phyloP scores from a whole-genome alignment of 2,113 vertebrate species.

The Ciconia boyciana region DNA sequence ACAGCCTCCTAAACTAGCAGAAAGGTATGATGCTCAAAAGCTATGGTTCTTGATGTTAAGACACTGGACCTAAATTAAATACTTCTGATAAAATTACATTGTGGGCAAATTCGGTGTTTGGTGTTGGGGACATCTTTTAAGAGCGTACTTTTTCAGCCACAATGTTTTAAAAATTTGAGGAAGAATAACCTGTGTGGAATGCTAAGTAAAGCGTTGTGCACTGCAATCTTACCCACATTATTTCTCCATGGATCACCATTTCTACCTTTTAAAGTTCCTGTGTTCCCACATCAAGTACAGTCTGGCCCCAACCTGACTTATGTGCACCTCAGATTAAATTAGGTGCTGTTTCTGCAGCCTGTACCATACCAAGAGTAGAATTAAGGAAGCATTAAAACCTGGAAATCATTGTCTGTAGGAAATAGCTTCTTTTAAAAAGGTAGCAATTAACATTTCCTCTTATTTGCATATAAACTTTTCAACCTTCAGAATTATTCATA shows the following conservation, averaged over 20 bases:
- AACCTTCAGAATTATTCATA: conserved; percentile 29
- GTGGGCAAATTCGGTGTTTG: not conserved
- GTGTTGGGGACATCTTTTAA: not conserved
- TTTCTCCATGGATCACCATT: not conserved
- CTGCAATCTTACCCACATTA: fast-evolving
- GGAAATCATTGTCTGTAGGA: conserved; percentile 8
- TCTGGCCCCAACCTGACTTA: not conserved
- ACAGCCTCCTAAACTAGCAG: not conserved
- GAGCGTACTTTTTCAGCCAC: not conserved
- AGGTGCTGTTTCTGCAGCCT: conserved; percentile 1
- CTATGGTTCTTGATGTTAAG: not conserved
- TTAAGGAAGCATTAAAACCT: conserved; percentile 40
- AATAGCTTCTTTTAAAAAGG: conserved; percentile 1
- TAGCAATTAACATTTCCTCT: conserved; percentile 39
- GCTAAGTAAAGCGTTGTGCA: not conserved
- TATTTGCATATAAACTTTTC: conserved; percentile 22
- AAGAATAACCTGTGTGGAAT: not conserved
- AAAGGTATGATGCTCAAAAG: not conserved
- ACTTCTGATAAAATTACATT: not conserved
- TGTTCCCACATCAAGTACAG: not conserved
- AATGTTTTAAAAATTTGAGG: not conserved
- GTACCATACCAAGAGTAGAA: not conserved
- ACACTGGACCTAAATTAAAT: not conserved
- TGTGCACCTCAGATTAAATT: conserved; percentile 42
- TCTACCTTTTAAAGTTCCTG: conserved; percentile 2